Evolutionary conservation across 2,888 invertebrate genomes (phyloP).

Genomic region (Mesorhabditis belari): DNA sequence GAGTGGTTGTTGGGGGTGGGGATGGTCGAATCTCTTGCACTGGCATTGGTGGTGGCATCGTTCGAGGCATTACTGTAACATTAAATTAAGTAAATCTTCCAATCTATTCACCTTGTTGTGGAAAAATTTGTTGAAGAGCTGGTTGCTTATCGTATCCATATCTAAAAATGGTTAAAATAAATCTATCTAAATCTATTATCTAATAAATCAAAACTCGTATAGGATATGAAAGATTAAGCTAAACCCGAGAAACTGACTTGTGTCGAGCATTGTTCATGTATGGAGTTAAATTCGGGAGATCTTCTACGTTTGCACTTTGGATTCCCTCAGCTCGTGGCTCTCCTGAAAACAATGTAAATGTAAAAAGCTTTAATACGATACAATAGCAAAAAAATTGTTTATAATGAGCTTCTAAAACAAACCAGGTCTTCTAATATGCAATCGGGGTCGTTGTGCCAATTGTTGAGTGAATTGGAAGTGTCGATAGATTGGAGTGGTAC

Average conservation of each 20-base stretch:
- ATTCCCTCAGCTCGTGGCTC: neutral
- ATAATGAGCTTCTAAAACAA: slow-evolving; percentile 5
- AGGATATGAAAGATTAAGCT: no score
- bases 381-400: neutral
- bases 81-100: neutral
- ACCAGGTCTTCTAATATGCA: slow-evolving; percentile 48
- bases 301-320: slow-evolving; percentile 7
- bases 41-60: slow-evolving; percentile 21
- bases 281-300: slow-evolving; percentile 27
- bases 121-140: neutral
- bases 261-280: slow-evolving; percentile 33
- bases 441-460: slow-evolving; percentile 44
- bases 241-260: slow-evolving; percentile 16
- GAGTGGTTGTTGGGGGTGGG: slow-evolving; percentile 15
- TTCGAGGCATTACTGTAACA: neutral
- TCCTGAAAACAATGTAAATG: neutral
- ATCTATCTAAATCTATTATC: no score
- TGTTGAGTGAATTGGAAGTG: slow-evolving; percentile 44
- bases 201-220: no score
- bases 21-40: slow-evolving; percentile 22
- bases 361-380: neutral
- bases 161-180: no score
- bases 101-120: no score
- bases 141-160: neutral
- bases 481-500: slow-evolving; percentile 25